These are phyloP conservation scores for Nothobranchius furzeri DNA, from an alignment of 2,113 vertebrate species.

Conservation along the genomic window DNA sequence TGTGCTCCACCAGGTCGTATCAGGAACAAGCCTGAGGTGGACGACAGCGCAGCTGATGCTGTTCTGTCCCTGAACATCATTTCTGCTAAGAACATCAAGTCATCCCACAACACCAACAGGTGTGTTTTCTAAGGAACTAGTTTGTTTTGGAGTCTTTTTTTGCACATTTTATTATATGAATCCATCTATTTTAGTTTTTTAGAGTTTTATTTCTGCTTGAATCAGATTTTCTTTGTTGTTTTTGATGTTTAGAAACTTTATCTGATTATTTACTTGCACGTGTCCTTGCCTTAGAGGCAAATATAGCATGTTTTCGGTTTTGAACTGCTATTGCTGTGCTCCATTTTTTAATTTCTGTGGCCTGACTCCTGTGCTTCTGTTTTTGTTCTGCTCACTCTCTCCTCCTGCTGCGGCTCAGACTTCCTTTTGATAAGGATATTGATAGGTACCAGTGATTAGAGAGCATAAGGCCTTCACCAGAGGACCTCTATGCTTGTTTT, in stretches of 20 bases:
- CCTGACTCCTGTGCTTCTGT: constrained; percentile 72
- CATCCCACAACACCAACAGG: constrained; percentile 94
- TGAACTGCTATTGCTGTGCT: constrained; percentile 48
- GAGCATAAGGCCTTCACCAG: constrained; percentile 80
- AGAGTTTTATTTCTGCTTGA: not conserved
- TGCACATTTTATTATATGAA: too few species aligned
- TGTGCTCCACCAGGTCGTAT: constrained; percentile 83
- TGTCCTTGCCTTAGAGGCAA: constrained; percentile 19
- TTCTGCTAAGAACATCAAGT: constrained; percentile 96
- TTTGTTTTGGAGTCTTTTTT: not conserved
- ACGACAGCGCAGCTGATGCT: constrained; percentile 89
- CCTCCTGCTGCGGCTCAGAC: constrained; percentile 87
- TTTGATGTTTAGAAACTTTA: not conserved
- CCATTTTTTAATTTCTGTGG: constrained; percentile 56
- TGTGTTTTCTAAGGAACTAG: constrained; percentile 44
- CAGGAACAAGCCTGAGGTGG: constrained; percentile 91
- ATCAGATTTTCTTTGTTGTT: not conserved
- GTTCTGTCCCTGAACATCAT: constrained; percentile 97
- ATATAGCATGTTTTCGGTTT: constrained; percentile 56
- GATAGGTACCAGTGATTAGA: constrained; percentile 89
- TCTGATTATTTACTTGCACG: not conserved
- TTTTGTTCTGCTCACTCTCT: constrained; percentile 68
- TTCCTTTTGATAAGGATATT: constrained; percentile 99
- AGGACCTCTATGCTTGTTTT: constrained; percentile 78
- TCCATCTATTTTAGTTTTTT: not conserved